Percentiles rank a stretch among this genome's conserved stretches.
Conservation (phyloP, 2,797 vertebrate species). For the Hipposideros larvatus region DNA sequence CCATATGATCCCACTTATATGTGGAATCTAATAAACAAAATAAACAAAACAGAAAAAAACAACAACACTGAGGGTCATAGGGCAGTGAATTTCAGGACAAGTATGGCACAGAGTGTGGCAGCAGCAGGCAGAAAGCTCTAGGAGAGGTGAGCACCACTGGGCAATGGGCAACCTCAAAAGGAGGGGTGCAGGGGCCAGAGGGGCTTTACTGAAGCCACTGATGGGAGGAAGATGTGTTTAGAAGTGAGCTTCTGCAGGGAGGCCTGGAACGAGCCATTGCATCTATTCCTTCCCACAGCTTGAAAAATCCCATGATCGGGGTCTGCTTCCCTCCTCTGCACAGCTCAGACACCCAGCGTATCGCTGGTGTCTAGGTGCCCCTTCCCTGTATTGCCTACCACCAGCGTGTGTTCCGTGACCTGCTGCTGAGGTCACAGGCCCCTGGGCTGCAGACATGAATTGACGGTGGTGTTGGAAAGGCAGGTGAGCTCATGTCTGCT, state of each 20-base stretch:
- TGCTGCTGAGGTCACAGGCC: neutral
- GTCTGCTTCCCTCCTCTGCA: neutral
- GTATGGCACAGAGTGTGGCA: neutral
- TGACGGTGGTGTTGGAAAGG: neutral
- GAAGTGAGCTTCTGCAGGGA: neutral
- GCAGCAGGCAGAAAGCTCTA: neutral
- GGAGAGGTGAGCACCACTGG: neutral
- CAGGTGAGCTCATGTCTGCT: slow-evolving; percentile 70
- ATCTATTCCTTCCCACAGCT: neutral
- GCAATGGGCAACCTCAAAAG: neutral
- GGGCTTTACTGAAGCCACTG: neutral
- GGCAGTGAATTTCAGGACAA: neutral
- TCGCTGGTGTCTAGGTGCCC: neutral
- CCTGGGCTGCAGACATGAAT: slow-evolving; percentile 17
- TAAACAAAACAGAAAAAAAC: neutral
- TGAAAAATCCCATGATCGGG: neutral
- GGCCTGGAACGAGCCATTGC: neutral
- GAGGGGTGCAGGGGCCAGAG: neutral
- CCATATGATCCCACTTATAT: too few species aligned
- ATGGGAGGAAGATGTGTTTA: neutral
- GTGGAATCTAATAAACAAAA: too few species aligned
- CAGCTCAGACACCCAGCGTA: neutral
- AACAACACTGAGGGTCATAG: neutral
- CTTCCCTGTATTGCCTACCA: neutral
- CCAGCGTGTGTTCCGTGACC: neutral